These are phyloP conservation scores for Pogona vitticeps DNA, from an alignment of 2,113 vertebrate genomes.

Conservation along the genomic window DNA sequence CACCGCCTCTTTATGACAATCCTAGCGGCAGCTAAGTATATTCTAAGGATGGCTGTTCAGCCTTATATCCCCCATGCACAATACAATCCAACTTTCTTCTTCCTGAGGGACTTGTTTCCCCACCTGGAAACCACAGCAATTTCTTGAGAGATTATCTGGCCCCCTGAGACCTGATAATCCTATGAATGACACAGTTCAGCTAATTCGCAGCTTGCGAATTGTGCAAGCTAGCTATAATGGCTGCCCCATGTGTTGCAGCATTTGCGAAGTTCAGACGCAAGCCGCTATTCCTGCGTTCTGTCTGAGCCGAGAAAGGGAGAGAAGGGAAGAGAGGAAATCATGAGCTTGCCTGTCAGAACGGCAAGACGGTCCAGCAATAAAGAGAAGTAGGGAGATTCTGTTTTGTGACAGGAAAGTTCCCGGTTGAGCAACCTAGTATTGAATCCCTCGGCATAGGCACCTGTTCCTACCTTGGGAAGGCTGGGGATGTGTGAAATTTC, in stretches of 20 bases:
- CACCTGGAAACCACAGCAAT: no score
- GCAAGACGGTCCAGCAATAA: not conserved
- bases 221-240: not conserved
- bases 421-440: not conserved
- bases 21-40: no score
- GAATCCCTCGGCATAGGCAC: not conserved
- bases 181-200: not conserved
- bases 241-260: not conserved
- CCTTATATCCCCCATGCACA: no score
- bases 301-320: not conserved
- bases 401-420: not conserved
- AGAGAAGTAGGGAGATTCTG: not conserved
- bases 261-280: no score
- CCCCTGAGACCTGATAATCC: no score
- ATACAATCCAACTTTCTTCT: no score
- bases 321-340: no score
- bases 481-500: constrained; percentile 1
- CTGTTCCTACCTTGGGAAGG: not conserved
- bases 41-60: no score
- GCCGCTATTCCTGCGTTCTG: not conserved
- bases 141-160: no score
- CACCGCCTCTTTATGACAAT: no score
- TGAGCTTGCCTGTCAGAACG: not conserved
- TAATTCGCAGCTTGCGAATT: no score
- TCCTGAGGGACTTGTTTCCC: no score